These are phyloP conservation scores for Epinotia ramella DNA, from an alignment of 2,888 invertebrate species.

Conservation along the genomic window DNA sequence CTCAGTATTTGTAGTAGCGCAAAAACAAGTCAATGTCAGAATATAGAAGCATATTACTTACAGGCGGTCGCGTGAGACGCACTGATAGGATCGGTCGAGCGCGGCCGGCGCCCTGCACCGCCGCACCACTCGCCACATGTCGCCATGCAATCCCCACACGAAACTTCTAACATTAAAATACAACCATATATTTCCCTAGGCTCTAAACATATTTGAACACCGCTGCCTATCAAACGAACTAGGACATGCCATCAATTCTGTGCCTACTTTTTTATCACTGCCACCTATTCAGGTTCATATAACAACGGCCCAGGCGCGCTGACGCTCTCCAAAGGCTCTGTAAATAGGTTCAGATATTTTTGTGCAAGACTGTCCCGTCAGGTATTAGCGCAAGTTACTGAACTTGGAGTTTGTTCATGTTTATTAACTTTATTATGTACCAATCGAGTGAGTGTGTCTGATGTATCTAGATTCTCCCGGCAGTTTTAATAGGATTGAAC, in stretches of 20 bases:
- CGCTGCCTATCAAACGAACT: background rate
- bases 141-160: constrained; percentile 53
- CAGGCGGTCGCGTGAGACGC: constrained; percentile 46
- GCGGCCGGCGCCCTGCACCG: constrained; percentile 12
- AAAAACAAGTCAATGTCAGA: constrained; percentile 61
- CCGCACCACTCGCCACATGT: constrained; percentile 31
- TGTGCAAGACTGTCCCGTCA: too few relatives aligned
- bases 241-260: background rate
- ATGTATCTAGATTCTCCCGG: background rate
- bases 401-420: too few relatives aligned
- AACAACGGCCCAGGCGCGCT: too few relatives aligned
- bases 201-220: constrained; percentile 23
- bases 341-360: too few relatives aligned
- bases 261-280: background rate
- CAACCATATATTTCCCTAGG: constrained; percentile 54
- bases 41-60: constrained; percentile 49
- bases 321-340: too few relatives aligned
- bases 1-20: constrained; percentile 55
- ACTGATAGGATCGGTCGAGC: constrained; percentile 52
- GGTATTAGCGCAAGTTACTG: too few relatives aligned
- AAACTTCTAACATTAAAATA: constrained; percentile 59
- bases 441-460: background rate
- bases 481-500: constrained; percentile 25
- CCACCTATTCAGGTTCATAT: too few relatives aligned
- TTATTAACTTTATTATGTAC: too few relatives aligned